phyloP scores from a whole-genome alignment of 2,888 invertebrate genomes.

The Aspidapion aeneum region DNA sequence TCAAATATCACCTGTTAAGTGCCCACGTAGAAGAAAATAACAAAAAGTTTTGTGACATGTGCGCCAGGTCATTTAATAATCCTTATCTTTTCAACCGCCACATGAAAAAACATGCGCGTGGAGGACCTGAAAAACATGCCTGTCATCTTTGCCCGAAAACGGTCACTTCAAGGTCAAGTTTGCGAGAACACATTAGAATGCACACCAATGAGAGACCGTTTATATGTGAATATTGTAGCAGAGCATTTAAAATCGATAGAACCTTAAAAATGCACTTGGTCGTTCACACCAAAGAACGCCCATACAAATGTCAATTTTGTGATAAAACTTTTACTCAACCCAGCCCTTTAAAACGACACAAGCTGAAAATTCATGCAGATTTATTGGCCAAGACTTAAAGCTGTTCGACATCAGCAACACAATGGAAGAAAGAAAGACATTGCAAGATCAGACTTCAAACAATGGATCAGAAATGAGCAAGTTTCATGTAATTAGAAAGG shows the following conservation, averaged over 20 bases:
- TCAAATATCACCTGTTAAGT: slow-evolving; percentile 20
- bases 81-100: neutral
- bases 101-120: slow-evolving; percentile 25
- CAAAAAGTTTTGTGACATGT: neutral
- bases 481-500: too few relatives aligned
- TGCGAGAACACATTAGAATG: slow-evolving; percentile 17
- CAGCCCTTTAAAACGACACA: slow-evolving; percentile 33
- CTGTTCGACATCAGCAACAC: too few relatives aligned
- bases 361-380: slow-evolving; percentile 25
- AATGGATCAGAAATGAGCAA: too few relatives aligned
- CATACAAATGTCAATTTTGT: slow-evolving; percentile 22
- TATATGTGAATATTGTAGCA: slow-evolving; percentile 41
- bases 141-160: slow-evolving; percentile 28
- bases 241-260: slow-evolving; percentile 48
- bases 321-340: slow-evolving; percentile 22
- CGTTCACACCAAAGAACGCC: slow-evolving; percentile 23
- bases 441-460: too few relatives aligned
- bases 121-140: slow-evolving; percentile 22
- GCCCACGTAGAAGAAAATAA: neutral
- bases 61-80: neutral
- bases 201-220: slow-evolving; percentile 25
- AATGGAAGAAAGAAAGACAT: too few relatives aligned
- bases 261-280: slow-evolving; percentile 13
- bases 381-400: neutral
- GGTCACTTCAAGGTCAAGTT: slow-evolving; percentile 9